Base-by-base conservation (phyloP, 2,797 vertebrate genomes). In the Spondyliosoma cantharus region DNA sequence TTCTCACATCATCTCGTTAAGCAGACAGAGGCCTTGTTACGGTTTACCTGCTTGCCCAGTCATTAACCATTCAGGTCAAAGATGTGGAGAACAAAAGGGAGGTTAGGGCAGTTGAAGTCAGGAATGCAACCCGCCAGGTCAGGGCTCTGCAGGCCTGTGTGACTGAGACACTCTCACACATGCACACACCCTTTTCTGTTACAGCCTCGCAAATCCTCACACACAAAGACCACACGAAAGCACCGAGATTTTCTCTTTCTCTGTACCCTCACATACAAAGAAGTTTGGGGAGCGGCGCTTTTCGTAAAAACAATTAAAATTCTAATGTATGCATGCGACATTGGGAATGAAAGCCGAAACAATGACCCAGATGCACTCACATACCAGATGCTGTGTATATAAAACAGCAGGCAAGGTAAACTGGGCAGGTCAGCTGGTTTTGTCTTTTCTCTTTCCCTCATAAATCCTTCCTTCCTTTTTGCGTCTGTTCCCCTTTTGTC, bases 101-200 rank as follows among this genome's bases (percentile, higher is more conserved):
- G 87, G 76, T 86, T 88, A 80, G 88, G 76, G 88, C 84, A 87
- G 83, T 89, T 90, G 56, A 84, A 85, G 86, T 73, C 32, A 90
- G 91, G 93, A 95, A 94, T 94, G 93, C 75, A 85, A 70, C 88
- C 86, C 27, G 78, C 89, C 87, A 65, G 91, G 89, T 93, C 86
- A 80, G 82, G 65, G 77, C 61, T 88, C 78, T 71, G 71, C 27
- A 11, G 78, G 76, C 54, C 71, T 58, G 68, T 69, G 75, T 74
- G 81, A 86, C 71, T 80, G 76, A 86, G 66, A 58, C 48, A 42
- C 81, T 78, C 77, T 73, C 54, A 59, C 57, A 78, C 52, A 66
- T 11, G 25, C 72, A 83, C 90, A 89, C 90, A 66, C 88, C 83
- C 79, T 69, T 32, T 37, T 77, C 61, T 61, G 37, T 52, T 77